phyloP scores from a whole-genome alignment of 2,113 vertebrate species.

The Fulica atra region DNA sequence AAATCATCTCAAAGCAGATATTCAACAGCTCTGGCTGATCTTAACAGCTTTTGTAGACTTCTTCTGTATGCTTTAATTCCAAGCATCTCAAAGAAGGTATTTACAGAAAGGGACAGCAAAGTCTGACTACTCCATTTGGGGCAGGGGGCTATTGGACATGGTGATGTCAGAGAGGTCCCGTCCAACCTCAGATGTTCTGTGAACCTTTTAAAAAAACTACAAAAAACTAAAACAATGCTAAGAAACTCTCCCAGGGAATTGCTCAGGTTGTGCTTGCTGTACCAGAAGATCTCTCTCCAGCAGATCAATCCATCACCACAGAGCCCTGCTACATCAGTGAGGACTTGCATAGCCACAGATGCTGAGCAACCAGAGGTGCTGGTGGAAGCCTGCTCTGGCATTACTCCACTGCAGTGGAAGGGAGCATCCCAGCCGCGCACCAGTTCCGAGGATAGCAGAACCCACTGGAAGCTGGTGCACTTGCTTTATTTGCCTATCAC shows the following conservation, averaged over 20 bases:
- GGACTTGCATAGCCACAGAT: accelerated
- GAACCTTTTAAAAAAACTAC: not conserved
- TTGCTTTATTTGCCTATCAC: not conserved
- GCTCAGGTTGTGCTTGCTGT: not conserved
- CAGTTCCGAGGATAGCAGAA: not conserved
- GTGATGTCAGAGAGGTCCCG: not conserved
- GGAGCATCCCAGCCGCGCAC: not conserved
- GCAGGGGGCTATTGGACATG: accelerated
- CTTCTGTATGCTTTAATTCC: not conserved
- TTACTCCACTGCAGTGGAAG: not conserved
- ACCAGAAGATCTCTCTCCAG: not conserved
- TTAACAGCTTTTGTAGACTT: not conserved
- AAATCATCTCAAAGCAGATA: not conserved
- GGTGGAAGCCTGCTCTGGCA: not conserved
- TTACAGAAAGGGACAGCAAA: not conserved
- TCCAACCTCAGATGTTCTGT: not conserved
- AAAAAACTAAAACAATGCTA: not conserved
- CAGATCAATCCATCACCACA: accelerated
- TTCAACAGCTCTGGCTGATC: not conserved
- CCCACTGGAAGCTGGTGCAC: not conserved
- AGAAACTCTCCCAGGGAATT: not conserved
- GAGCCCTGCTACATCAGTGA: not conserved
- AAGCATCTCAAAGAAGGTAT: not conserved
- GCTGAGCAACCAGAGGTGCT: accelerated
- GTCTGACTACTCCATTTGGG: not conserved